Percentiles rank a stretch among this genome's conserved stretches.
Conservation (phyloP, 2,797 vertebrate genomes). For the Arvicola amphibius region DNA sequence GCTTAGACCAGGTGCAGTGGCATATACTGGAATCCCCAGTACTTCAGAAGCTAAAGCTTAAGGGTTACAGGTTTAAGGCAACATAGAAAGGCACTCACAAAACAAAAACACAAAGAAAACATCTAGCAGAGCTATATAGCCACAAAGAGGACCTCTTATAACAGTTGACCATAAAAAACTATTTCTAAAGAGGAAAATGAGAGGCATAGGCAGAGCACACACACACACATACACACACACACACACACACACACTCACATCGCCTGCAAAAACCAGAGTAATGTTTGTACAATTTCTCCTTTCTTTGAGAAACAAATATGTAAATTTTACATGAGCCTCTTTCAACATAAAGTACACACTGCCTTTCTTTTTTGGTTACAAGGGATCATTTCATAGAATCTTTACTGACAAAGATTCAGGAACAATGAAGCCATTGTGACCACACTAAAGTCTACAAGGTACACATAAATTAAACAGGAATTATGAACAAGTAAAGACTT, state of each 20-base stretch:
- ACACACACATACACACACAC: too few species aligned
- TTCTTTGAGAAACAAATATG: slow-evolving; percentile 19
- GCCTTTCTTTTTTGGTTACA: background rate
- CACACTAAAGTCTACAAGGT: background rate
- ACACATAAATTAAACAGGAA: background rate
- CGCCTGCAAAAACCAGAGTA: background rate
- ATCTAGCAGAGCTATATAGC: background rate
- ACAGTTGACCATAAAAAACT: background rate
- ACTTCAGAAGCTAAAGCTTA: background rate
- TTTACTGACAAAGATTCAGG: background rate
- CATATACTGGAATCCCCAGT: background rate
- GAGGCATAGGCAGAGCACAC: background rate
- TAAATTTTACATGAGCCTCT: background rate
- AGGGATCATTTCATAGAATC: background rate
- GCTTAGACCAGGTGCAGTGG: background rate
- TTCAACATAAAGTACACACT: background rate
- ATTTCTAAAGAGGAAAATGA: background rate
- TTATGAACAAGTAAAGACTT: background rate
- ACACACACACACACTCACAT: too few species aligned
- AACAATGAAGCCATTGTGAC: background rate
- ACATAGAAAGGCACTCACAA: background rate
- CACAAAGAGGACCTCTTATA: background rate
- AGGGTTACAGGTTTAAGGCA: background rate
- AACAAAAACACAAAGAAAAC: background rate
- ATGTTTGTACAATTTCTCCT: background rate